Conservation (phyloP, 1,140 invertebrate genomes). For the Bombus superbus region DNA sequence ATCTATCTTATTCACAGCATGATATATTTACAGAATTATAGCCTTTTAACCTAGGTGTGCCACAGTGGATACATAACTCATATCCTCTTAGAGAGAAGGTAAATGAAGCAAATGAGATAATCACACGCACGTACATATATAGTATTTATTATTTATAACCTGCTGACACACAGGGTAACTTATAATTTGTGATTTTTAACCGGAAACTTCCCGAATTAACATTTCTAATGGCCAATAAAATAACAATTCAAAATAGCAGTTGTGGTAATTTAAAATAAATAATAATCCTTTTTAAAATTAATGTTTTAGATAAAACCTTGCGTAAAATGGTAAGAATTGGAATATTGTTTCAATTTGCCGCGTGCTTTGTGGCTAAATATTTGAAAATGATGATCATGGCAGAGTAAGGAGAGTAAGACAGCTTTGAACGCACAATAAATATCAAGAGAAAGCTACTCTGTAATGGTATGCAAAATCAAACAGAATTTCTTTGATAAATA, state of each 20-base stretch:
- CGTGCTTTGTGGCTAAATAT: background rate
- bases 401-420: constrained; percentile 11
- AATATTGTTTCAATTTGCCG: background rate
- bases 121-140: too few species aligned
- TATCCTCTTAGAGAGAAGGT: background rate
- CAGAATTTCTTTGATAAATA: background rate
- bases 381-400: background rate
- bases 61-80: background rate
- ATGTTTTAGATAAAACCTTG: background rate
- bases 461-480: background rate
- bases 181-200: background rate
- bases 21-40: too few species aligned
- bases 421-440: background rate
- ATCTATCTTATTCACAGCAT: background rate
- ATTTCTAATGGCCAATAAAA: background rate
- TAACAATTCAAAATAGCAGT: too few species aligned
- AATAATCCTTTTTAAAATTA: background rate
- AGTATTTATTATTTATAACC: background rate
- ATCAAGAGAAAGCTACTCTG: background rate
- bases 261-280: background rate
- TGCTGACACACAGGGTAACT: too few species aligned
- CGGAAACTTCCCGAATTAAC: background rate
- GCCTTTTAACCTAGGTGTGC: background rate
- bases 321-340: background rate
- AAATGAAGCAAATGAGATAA: background rate